Percentiles rank a stretch among this genome's conserved stretches.
Conservation (phyloP, 2,113 vertebrate species). For the Turnix velox region DNA sequence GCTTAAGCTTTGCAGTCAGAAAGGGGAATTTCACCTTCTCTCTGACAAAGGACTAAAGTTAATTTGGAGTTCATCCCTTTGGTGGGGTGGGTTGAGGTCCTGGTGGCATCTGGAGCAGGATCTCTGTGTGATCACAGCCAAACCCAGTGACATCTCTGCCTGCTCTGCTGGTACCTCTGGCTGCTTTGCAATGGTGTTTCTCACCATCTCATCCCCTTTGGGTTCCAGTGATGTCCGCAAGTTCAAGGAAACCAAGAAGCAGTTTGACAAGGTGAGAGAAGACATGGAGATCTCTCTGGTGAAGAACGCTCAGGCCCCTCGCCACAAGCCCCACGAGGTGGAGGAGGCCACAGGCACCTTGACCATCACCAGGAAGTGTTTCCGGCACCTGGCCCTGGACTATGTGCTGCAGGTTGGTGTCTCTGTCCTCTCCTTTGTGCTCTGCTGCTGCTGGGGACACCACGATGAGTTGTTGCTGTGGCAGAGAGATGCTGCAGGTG, state of each 20-base stretch:
- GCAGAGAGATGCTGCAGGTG: not conserved
- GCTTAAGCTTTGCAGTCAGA: not conserved
- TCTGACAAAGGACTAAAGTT: not conserved
- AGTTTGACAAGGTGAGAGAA: constrained; percentile 91
- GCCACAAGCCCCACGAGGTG: constrained; percentile 93
- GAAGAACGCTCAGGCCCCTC: constrained; percentile 93
- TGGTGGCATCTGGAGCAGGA: not conserved
- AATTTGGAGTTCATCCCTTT: not conserved
- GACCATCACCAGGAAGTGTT: constrained; percentile 90
- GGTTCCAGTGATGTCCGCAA: constrained; percentile 87
- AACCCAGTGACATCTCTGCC: not conserved
- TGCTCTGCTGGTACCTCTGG: not conserved
- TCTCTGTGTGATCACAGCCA: not conserved
- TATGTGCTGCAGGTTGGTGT: constrained; percentile 90
- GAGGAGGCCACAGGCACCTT: constrained; percentile 89
- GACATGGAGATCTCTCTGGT: constrained; percentile 94
- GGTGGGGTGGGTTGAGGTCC: not conserved
- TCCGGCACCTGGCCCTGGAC: constrained; percentile 92
- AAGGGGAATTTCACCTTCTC: not conserved
- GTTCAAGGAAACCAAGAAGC: constrained; percentile 98
- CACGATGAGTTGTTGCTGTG: not conserved
- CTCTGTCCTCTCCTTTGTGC: not conserved
- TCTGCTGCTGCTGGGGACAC: not conserved
- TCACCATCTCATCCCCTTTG: not conserved
- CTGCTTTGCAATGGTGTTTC: not conserved